A percentile compares a stretch with the other conserved stretches of the same genome.
These are phyloP conservation scores for Menura novaehollandiae DNA, from an alignment of 2,113 vertebrate genomes.

Conservation along the genomic window DNA sequence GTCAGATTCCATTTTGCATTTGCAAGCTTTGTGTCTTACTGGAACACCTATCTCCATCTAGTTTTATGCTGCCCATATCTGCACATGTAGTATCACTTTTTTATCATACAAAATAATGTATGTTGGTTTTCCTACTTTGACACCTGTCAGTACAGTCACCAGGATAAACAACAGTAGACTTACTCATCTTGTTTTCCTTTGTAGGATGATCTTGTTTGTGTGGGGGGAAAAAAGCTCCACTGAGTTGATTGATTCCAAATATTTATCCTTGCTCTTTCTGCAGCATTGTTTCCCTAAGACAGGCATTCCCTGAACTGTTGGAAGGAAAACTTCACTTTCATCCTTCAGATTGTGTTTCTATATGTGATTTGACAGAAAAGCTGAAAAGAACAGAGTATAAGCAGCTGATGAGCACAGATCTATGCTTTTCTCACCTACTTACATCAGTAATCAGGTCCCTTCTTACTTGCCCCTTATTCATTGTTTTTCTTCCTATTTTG, in stretches of 20 bases:
- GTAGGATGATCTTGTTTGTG: neutral
- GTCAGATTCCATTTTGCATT: neutral
- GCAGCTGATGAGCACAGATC: neutral
- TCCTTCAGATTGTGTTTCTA: neutral
- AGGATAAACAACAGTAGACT: neutral
- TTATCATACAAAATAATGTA: neutral
- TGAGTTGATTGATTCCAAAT: neutral
- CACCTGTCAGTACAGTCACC: neutral
- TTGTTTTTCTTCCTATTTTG: slow-evolving; percentile 4
- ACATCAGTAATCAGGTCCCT: neutral
- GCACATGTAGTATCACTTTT: neutral
- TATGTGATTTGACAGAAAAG: neutral
- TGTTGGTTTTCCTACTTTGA: neutral
- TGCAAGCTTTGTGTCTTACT: neutral
- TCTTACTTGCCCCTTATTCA: neutral
- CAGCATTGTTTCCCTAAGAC: neutral
- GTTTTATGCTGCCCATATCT: neutral
- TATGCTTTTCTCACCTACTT: neutral
- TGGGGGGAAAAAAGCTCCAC: neutral
- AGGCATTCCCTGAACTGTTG: neutral
- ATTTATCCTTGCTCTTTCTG: neutral
- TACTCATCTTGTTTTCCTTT: neutral
- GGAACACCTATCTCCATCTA: neutral
- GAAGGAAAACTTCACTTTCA: neutral
- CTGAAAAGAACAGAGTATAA: neutral